A percentile compares a stretch with the other conserved stretches of the same genome.
These are phyloP conservation scores for Chironomus riparius DNA, from an alignment of 2,888 invertebrate genomes.

Conservation along the genomic window DNA sequence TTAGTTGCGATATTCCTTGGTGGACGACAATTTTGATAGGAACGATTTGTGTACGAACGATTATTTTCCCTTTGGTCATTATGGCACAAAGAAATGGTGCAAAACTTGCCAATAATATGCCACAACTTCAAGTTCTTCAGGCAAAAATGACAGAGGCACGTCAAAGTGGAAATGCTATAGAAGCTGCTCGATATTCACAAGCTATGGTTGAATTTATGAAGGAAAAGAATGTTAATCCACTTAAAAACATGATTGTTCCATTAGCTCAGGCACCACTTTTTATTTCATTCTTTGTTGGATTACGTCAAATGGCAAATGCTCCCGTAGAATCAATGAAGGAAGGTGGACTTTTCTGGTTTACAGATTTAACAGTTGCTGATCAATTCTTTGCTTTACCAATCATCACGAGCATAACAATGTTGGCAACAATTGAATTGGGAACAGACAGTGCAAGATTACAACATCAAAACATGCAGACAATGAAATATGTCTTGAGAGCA, in stretches of 20 bases:
- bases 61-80: constrained; percentile 80
- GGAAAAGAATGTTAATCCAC: constrained; percentile 67
- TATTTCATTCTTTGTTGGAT: constrained; percentile 80
- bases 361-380: constrained; percentile 83
- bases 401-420: constrained; percentile 73
- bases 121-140: constrained; percentile 75
- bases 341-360: constrained; percentile 90
- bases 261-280: constrained; percentile 82
- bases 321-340: constrained; percentile 83
- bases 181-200: constrained; percentile 63
- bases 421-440: constrained; percentile 72
- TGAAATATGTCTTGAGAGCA: constrained; percentile 66
- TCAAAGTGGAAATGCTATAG: constrained; percentile 68
- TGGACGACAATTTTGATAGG: constrained; percentile 78
- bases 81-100: constrained; percentile 71
- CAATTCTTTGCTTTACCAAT: constrained; percentile 80
- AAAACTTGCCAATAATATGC: constrained; percentile 73
- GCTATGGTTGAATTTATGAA: constrained; percentile 78
- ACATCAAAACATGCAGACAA: constrained; percentile 55
- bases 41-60: constrained; percentile 64
- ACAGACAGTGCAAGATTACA: constrained; percentile 63
- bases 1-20: constrained; percentile 80
- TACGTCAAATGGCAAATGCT: constrained; percentile 78
- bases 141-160: constrained; percentile 79
- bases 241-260: constrained; percentile 69